Base-by-base conservation (phyloP, 1,140 invertebrate species). In the Sminthurinus signatus region DNA sequence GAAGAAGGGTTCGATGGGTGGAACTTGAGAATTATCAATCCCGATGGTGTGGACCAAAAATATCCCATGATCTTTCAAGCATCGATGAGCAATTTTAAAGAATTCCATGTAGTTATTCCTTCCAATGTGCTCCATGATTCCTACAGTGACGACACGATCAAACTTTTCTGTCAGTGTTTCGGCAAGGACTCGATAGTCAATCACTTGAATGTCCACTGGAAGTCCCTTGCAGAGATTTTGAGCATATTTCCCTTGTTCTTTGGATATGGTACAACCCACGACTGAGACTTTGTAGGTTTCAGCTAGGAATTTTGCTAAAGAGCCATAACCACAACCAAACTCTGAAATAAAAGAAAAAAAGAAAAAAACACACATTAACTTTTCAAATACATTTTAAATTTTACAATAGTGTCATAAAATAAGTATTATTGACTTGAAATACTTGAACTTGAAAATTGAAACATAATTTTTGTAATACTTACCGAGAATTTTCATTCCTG, bases 291-390 rank as follows among this genome's bases (percentile, higher is more conserved):
- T 48, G 25, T 65, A 68, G 36, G 63, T 66, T 39, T 70, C 65
- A 19, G 68, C 68, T 10, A 68, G 32, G 39, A 62, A 69, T 39
- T 64, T 57, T 14, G 27, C 23, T 2, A 70, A 50, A 42, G 67
- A 66, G 29, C 75, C 75, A 74, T 73, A 75, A 2, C 74, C 65
- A 39, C 65, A 75, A 59, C 72, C 75, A 36, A 63, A 46, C 5
- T 62, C 60, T n/a, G n/a, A n/a, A n/a, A n/a, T n/a, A n/a, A n/a
- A n/a, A n/a, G n/a, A n/a, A n/a, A n/a, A n/a, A n/a, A n/a, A n/a
- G n/a, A n/a, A n/a, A 17, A 62, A 28, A 29, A 62, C 60, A 27
- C 43, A 46, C 51, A 63, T 63, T 28, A 32, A 36, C 1, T 32
- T 36, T 48, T 56, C 32, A 39, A 63, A 29, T 25, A 56, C 56